Evolutionary conservation across 1,140 invertebrate species (phyloP).

Genomic region (Ctenoplectra terminalis): DNA sequence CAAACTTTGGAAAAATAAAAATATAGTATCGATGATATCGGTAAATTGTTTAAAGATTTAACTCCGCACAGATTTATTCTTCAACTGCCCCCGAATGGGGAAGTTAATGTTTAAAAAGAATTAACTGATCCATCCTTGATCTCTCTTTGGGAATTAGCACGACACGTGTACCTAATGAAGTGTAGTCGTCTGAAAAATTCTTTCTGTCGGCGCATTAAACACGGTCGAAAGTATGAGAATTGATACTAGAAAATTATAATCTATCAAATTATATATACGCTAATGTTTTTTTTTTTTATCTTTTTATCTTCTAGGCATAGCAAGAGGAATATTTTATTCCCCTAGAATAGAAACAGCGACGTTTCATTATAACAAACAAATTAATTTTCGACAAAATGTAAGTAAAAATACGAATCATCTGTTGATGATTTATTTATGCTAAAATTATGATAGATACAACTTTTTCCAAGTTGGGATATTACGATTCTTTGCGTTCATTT

Average conservation of each 20-base stretch:
- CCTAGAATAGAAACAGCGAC: neutral
- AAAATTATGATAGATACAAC: neutral
- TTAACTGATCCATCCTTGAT: neutral
- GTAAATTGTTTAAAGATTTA: neutral
- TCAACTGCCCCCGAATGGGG: neutral
- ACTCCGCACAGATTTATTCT: neutral
- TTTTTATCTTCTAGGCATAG: no score
- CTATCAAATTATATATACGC: neutral
- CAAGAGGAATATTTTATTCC: neutral
- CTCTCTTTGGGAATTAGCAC: no score
- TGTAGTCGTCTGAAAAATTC: neutral
- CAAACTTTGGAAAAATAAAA: no score
- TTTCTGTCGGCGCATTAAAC: neutral
- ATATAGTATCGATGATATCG: no score
- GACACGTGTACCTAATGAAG: neutral
- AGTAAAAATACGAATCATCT: neutral
- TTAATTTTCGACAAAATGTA: neutral
- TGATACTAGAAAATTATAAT: neutral
- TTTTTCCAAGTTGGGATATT: slow-evolving; percentile 5
- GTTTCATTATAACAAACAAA: neutral
- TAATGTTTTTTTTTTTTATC: neutral
- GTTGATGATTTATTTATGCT: neutral
- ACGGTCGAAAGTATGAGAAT: neutral
- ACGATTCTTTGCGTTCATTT: neutral
- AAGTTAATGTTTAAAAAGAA: neutral